phyloP scores from a whole-genome alignment of 1,140 invertebrate species.

The Eufriesea mexicana region DNA sequence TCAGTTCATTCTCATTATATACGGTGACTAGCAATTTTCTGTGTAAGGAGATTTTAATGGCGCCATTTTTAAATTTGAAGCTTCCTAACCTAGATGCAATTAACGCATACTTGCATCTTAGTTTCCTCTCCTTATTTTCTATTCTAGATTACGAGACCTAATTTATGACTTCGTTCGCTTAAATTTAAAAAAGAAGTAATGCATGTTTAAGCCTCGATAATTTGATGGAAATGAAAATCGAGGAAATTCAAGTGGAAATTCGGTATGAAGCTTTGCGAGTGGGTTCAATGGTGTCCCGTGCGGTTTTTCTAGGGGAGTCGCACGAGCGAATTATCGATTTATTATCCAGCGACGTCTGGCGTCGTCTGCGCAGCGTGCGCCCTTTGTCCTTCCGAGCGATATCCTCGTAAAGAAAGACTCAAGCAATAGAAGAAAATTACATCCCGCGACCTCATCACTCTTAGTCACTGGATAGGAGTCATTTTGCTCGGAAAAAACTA shows the following conservation, averaged over 20 bases:
- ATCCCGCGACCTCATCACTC: background rate
- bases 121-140: no score
- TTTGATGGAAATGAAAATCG: background rate
- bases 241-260: background rate
- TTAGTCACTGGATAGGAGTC: background rate
- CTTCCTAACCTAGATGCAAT: background rate
- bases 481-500: background rate
- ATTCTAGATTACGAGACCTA: background rate
- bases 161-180: background rate
- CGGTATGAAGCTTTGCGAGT: no score
- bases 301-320: background rate
- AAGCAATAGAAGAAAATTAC: background rate
- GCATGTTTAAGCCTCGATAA: background rate
- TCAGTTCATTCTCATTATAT: background rate
- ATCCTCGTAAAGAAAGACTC: background rate
- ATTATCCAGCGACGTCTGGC: background rate
- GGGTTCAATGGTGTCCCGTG: background rate
- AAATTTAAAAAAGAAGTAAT: background rate
- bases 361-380: background rate
- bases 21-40: background rate
- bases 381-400: background rate
- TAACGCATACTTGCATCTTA: no score
- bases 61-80: background rate
- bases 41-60: background rate
- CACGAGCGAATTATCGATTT: constrained; percentile 13